Percentiles rank a stretch among this genome's conserved stretches.
phyloP scores from a whole-genome alignment of 2,113 vertebrate genomes.

The Megaptera novaeangliae region DNA sequence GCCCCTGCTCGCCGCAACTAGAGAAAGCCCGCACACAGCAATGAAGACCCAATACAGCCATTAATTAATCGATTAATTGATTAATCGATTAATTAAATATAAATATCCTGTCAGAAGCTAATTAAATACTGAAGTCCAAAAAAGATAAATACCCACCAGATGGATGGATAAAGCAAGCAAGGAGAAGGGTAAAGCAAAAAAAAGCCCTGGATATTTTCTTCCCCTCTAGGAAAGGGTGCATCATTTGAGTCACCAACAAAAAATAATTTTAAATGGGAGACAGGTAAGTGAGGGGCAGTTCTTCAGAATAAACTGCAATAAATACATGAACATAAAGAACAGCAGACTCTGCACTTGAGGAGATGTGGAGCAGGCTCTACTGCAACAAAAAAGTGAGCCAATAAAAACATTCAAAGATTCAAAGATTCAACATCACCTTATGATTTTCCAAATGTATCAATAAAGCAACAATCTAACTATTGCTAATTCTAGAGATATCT shows the following conservation, averaged over 20 bases:
- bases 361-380: neutral
- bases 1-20: too few relatives aligned
- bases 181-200: neutral
- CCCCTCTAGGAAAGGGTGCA: neutral
- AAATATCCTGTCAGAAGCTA: neutral
- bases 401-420: neutral
- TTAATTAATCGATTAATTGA: too few relatives aligned
- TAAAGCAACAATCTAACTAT: neutral
- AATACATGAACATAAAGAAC: neutral
- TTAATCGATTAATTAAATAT: neutral
- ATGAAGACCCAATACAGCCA: too few relatives aligned
- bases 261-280: neutral
- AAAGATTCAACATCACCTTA: neutral
- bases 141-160: neutral
- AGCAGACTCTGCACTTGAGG: neutral
- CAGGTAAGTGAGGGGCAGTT: neutral
- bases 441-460: neutral
- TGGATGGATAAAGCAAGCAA: neutral
- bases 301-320: slow-evolving; percentile 4
- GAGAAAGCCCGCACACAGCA: too few relatives aligned
- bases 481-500: neutral
- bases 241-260: neutral
- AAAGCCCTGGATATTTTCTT: neutral
- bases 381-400: neutral
- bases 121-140: neutral